phyloP scores from a whole-genome alignment of 2,888 invertebrate species.

The Marasmarcha lunaedactyla region DNA sequence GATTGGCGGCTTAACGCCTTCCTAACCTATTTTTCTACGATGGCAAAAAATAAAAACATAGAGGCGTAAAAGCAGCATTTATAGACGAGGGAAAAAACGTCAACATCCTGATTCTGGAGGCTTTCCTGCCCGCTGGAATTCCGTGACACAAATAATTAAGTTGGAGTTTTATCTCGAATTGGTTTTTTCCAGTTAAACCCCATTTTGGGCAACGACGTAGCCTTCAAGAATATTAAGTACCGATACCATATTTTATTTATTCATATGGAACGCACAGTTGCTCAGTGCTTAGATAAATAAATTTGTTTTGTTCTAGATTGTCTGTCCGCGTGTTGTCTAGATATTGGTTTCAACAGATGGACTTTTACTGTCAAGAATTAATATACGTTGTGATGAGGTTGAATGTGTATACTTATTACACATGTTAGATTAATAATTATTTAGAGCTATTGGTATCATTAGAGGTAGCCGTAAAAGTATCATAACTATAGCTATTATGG shows the following conservation, averaged over 20 bases:
- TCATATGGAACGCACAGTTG: no score
- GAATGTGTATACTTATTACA: not conserved
- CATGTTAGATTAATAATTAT: no score
- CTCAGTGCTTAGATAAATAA: no score
- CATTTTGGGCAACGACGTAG: slow-evolving; percentile 53
- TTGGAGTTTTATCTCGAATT: slow-evolving; percentile 54
- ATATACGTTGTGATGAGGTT: not conserved
- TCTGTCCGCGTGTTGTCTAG: no score
- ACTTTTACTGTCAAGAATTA: no score
- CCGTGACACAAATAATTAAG: slow-evolving; percentile 69
- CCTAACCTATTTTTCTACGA: slow-evolving; percentile 54
- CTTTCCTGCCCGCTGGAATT: slow-evolving; percentile 56
- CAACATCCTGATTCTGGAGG: slow-evolving; percentile 53
- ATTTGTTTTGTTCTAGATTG: no score
- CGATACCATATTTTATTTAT: slow-evolving; percentile 13
- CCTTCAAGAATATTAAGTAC: slow-evolving; percentile 49
- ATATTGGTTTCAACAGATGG: no score
- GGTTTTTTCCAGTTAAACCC: slow-evolving; percentile 58
- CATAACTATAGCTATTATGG: no score
- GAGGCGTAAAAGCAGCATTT: slow-evolving; percentile 37
- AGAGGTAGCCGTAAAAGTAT: no score
- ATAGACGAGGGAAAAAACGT: slow-evolving; percentile 39
- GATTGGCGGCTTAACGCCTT: slow-evolving; percentile 63
- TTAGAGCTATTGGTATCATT: no score
- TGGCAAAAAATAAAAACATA: slow-evolving; percentile 50